phyloP scores from a whole-genome alignment of 2,888 invertebrate species.

The Melinopterus prodromus region DNA sequence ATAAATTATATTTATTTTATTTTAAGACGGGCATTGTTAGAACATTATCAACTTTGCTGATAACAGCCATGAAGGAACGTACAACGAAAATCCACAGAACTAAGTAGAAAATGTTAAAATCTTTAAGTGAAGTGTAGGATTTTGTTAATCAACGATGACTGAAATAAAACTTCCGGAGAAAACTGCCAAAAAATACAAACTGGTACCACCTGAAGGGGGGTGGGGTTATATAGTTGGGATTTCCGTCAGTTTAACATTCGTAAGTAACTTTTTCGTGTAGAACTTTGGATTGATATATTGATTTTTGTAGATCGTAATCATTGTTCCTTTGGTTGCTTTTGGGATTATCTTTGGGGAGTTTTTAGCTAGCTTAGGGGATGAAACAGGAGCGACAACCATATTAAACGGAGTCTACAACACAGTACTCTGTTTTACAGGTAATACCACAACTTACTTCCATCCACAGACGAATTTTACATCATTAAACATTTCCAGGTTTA shows the following conservation, averaged over 20 bases:
- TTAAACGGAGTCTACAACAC: conserved; percentile 76
- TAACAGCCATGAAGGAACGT: background rate
- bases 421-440: conserved; percentile 70
- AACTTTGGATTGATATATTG: background rate
- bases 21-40: background rate
- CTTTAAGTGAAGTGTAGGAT: background rate
- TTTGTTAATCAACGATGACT: background rate
- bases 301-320: conserved; percentile 67
- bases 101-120: background rate
- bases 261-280: conserved; percentile 57
- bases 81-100: background rate
- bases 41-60: background rate
- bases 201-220: conserved; percentile 65
- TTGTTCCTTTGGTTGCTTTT: conserved; percentile 74
- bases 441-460: conserved; percentile 29
- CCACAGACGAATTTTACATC: background rate
- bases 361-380: conserved; percentile 70
- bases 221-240: conserved; percentile 81
- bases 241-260: conserved; percentile 77
- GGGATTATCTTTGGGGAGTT: conserved; percentile 77
- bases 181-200: conserved; percentile 37
- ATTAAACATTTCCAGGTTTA: conserved; percentile 64
- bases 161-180: background rate
- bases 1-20: background rate
- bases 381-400: conserved; percentile 74